Percentiles rank a stretch among this genome's conserved stretches.
Evolutionary conservation across 2,797 vertebrate species (phyloP).

Genomic region (Odontamblyopus rebecca): DNA sequence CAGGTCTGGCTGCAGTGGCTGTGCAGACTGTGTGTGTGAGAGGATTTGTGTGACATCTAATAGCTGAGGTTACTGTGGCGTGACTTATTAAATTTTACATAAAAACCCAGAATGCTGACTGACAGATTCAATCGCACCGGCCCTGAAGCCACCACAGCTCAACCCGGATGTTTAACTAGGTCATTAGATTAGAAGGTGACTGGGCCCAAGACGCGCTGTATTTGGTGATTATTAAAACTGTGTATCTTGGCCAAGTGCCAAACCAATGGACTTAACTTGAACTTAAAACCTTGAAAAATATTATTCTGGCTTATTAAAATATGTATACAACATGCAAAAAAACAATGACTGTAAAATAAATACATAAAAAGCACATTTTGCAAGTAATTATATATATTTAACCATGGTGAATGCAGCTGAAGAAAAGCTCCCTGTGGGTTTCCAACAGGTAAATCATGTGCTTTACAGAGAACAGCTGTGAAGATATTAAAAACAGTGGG

Average conservation of each 20-base stretch:
- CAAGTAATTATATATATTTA: neutral
- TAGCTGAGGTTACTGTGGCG: conserved; percentile 60
- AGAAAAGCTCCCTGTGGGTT: neutral
- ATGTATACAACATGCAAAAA: neutral
- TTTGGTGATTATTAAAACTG: neutral
- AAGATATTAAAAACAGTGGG: conserved; percentile 28
- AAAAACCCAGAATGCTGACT: conserved; percentile 57
- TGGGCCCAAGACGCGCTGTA: neutral
- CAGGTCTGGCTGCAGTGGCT: neutral
- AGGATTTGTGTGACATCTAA: conserved; percentile 54
- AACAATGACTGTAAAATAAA: neutral
- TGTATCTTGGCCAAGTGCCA: neutral
- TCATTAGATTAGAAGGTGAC: conserved; percentile 3
- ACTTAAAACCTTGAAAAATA: neutral
- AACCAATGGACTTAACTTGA: too few relatives aligned
- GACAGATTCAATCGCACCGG: conserved; percentile 38
- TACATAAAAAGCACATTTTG: neutral
- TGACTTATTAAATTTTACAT: conserved; percentile 69
- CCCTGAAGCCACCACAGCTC: neutral
- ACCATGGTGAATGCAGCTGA: neutral
- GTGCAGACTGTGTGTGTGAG: conserved; percentile 6
- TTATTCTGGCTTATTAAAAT: neutral
- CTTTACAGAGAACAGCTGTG: conserved; percentile 19
- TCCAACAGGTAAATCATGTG: neutral
- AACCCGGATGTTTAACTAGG: conserved; percentile 18